Evolutionary conservation across 2,888 invertebrate genomes (phyloP), one percentile per base, ranked within the genome.

Genomic region (Ctenicera cuprea): DNA sequence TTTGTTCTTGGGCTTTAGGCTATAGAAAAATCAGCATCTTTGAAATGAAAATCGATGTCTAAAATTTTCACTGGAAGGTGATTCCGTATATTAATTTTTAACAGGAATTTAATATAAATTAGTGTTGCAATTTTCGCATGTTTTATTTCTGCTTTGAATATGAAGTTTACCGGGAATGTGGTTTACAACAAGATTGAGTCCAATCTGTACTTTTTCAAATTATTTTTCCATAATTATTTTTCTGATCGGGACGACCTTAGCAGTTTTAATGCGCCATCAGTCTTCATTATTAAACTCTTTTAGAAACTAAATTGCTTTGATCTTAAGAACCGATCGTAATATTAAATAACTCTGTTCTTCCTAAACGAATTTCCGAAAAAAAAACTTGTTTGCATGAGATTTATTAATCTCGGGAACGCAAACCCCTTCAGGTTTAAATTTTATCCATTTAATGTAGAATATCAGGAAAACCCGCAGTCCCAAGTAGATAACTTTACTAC

Each of bases 381-480:
- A 45, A 52, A 52, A 2, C 22, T 52, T 20, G 20, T 52, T 52
- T 52, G 11, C 52, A 22, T 26, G 52, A 9, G 52, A 52, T 52
- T 52, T 22, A 52, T 52, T 52, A 52, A 52, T 52, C 52, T 20
- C 22, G 52, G 22, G 5, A 26, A 26, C 3, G 26, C 26, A 26
- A 52, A 52, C 16, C 52, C 43, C 22, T 52, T 20, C 52, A 52
- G 52, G 52, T 52, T 26, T 52, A 52, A 52, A 52, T 20, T 52
- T 16, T 12, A 16, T 22, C 52, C 52, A 11, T 52, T 52, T 26
- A 52, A 26, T n/a, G 22, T 18, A 52, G 3, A 20, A 52, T 45
- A 12, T 16, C n/a, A 45, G 11, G 52, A 16, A 52, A 22, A 4
- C 52, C 59, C 26, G 20, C 11, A 33, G 8, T 12, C 26, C 26